Percentiles rank a stretch among this genome's conserved stretches.
phyloP scores from a whole-genome alignment of 2,888 invertebrate genomes.

The Salpingus planirostris region DNA sequence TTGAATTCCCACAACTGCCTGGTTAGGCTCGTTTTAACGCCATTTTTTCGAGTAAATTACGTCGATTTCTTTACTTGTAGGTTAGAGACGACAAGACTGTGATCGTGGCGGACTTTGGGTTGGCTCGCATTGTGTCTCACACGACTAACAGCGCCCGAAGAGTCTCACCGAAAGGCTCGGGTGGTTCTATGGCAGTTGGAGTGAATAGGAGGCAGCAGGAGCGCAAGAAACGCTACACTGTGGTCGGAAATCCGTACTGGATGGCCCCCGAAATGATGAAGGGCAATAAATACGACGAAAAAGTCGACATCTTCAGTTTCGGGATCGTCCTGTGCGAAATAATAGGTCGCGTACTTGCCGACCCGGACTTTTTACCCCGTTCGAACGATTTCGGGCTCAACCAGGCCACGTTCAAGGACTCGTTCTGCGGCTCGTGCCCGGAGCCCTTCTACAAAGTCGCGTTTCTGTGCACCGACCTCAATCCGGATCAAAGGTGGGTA shows the following conservation, averaged over 20 bases:
- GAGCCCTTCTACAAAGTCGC: slow-evolving; percentile 82
- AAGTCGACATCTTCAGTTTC: slow-evolving; percentile 93
- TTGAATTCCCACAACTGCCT: slow-evolving; percentile 93
- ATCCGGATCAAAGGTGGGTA: slow-evolving; percentile 73
- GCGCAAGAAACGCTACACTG: slow-evolving; percentile 83
- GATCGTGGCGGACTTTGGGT: slow-evolving; percentile 92
- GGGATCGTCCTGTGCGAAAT: slow-evolving; percentile 95
- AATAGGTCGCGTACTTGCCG: slow-evolving; percentile 89
- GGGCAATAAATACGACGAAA: slow-evolving; percentile 91
- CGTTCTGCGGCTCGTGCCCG: slow-evolving; percentile 78
- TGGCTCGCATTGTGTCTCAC: slow-evolving; percentile 69
- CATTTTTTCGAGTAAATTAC: too few relatives aligned
- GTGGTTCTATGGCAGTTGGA: too few relatives aligned
- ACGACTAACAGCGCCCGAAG: slow-evolving; percentile 32
- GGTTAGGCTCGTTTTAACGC: too few relatives aligned
- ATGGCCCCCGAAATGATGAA: slow-evolving; percentile 99
- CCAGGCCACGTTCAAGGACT: slow-evolving; percentile 74
- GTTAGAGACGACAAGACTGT: slow-evolving; percentile 67
- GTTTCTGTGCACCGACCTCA: slow-evolving; percentile 82
- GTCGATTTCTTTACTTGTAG: too few relatives aligned
- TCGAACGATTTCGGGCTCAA: slow-evolving; percentile 89
- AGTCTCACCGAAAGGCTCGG: slow-evolving; percentile 28
- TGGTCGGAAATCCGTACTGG: slow-evolving; percentile 96
- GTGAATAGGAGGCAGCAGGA: slow-evolving; percentile 41
- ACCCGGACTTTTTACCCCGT: slow-evolving; percentile 87